Evolutionary conservation across 2,888 invertebrate species (phyloP).

Genomic region (Calliphora vomitoria): DNA sequence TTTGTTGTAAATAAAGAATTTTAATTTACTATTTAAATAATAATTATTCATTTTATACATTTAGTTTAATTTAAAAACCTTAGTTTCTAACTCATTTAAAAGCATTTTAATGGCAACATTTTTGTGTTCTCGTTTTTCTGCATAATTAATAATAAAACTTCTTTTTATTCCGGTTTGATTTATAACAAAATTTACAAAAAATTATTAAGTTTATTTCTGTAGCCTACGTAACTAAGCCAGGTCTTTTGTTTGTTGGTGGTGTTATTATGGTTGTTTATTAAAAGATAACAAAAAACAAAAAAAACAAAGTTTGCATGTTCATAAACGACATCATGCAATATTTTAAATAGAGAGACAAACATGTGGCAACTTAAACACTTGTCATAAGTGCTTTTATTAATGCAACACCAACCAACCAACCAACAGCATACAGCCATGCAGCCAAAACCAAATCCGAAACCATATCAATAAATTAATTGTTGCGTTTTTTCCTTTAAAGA

Average conservation of each 20-base stretch:
- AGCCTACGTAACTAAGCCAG: conserved; percentile 57
- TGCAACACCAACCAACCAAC: conserved; percentile 60
- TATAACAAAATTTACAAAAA: conserved; percentile 40
- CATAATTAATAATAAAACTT: conserved; percentile 37
- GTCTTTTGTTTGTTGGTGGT: conserved; percentile 24
- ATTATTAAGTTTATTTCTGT: conserved; percentile 9
- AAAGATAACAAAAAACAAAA: neutral
- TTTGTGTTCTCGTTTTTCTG: conserved; percentile 9
- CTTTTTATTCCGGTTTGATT: conserved; percentile 53
- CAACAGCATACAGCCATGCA: neutral
- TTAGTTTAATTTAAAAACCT: neutral
- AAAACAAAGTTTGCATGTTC: conserved; percentile 58
- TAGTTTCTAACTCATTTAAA: neutral
- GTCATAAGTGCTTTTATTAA: conserved; percentile 71
- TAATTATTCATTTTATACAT: neutral
- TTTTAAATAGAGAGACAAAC: conserved; percentile 63
- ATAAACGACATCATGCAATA: conserved; percentile 62
- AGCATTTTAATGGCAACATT: conserved; percentile 2
- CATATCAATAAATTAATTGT: conserved; percentile 72
- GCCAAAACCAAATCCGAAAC: conserved; percentile 22
- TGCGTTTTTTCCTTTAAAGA: conserved; percentile 45
- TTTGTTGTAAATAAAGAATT: neutral
- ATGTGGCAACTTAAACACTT: conserved; percentile 69
- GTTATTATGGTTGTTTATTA: conserved; percentile 27
- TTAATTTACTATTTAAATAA: neutral